A percentile compares a stretch with the other conserved stretches of the same genome.
phyloP scores from a whole-genome alignment of 1,140 invertebrate species.

The Probaryconus sp. region DNA sequence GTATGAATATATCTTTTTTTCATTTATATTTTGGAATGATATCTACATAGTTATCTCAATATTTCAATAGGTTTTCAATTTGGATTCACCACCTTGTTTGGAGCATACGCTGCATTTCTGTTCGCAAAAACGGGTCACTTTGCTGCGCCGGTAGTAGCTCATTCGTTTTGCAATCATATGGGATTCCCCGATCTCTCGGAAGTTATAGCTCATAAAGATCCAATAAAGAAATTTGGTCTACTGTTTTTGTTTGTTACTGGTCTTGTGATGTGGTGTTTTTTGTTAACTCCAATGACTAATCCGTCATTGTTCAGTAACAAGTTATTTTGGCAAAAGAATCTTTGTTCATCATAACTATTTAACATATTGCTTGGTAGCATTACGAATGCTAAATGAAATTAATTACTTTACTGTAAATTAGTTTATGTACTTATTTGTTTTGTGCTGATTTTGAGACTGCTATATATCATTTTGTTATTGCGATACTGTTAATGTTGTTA shows the following conservation, averaged over 20 bases:
- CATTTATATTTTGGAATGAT: conserved; percentile 1
- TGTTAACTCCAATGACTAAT: conserved; percentile 88
- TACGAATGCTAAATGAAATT: no score
- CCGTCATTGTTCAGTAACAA: conserved; percentile 87
- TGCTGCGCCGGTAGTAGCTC: conserved; percentile 90
- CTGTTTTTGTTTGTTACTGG: conserved; percentile 86
- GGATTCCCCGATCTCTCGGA: conserved; percentile 94
- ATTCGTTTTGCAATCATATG: conserved; percentile 98
- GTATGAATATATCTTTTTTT: no score
- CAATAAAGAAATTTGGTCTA: conserved; percentile 81
- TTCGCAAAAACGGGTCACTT: conserved; percentile 91
- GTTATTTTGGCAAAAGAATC: conserved; percentile 80
- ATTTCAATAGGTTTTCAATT: conserved; percentile 88
- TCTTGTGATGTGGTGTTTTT: conserved; percentile 85
- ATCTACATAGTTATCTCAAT: not conserved
- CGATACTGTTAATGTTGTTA: no score
- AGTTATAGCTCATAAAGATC: conserved; percentile 83
- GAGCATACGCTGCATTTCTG: conserved; percentile 94
- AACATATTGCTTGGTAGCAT: no score
- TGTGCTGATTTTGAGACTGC: no score
- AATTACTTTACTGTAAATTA: no score
- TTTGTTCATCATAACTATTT: no score
- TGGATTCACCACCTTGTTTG: conserved; percentile 94
- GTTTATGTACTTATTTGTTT: no score
- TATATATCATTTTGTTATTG: no score